Evolutionary conservation across 2,888 invertebrate genomes (phyloP), one percentile per base, ranked within the genome.

Genomic region (Liposcelis brunnea): DNA sequence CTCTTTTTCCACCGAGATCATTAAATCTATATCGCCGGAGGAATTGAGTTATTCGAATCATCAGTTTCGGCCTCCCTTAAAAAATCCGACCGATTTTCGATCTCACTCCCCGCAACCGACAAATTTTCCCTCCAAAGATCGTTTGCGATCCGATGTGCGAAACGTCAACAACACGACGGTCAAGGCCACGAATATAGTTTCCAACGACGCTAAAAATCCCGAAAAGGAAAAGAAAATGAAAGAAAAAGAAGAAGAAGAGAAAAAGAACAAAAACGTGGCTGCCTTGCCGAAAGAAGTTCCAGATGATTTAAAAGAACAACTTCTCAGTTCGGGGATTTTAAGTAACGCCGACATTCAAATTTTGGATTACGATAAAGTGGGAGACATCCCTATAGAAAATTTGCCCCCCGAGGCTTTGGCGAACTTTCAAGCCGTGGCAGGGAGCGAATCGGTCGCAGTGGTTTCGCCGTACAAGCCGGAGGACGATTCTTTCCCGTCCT

Each of bases 261-360:
- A 55, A 43, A 61, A 61, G 35, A 57, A 56, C 26, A 56, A 57
- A 47, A 65, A 62, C 51, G 59, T 67, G 5, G 66, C 66, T 1
- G 63, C 62, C 42, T 55, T 89, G 36, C 89, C 89, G 10, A 86
- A 85, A 55, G 87, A 89, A 67, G 86, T 87, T 5, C 89, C 89
- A 3, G 86, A 85, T 52, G 87, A 89, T 54, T 68, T 89, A 38
- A 71, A 86, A 34, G 74, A 84, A 58, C 87, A 89, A 55, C 64
- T 89, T 4, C 63, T 87, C 38, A 78, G 81, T 42, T 87, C 87
- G 0, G 89, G 89, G 33, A 87, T 89, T 54, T 65, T 89, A 46
- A 80, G 82, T 53, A 84, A 87, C 56, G 87, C 87, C 37, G 83
- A 87, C 54, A 87, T 89, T 48, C 86, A 87, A 52, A 73, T 89